Evolutionary conservation across 1,140 invertebrate genomes (phyloP), one percentile per base, ranked within the genome.

Genomic region (Lanistes nyassanus): DNA sequence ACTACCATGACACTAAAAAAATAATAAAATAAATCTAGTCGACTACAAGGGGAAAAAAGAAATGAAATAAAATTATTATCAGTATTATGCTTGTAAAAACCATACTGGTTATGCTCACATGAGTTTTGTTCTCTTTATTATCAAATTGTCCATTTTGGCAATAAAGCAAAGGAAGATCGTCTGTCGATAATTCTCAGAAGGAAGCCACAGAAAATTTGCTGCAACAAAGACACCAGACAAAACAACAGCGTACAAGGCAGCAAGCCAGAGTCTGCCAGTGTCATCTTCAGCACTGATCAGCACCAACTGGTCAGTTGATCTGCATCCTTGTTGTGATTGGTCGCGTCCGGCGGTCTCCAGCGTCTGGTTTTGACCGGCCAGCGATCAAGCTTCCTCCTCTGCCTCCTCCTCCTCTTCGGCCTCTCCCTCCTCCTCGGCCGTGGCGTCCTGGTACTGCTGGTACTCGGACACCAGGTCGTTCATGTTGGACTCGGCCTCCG

Each of bases 371-470:
- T n/a, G n/a, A n/a, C 29, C 19, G 16, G 37, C 4, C 11, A 39
- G 36, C 3, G 19, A n/a, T 39, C 69, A 76, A 37, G 74, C 70
- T 23, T 68, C 82, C n/a, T 94, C 92, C 95, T 96, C 89, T 93
- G 94, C 68, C 93, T 92, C 92, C 95, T 96, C 70, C 19, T 85
- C 84, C 85, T 56, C 53, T 36, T 71, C 69, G 19, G 42, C 42
- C 34, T 71, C 69, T 11, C 37, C 69, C 93, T 95, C 94, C 76
- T 95, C 94, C 82, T 95, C 94, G 39, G 93, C 94, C 19, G 93
- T 94, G 36, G 94, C 94, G 83, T 95, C 94, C 82, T 96, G 95
- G 90, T 97, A 97, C 88, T 97, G 96, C 86, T 97, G 96, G 89
- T 97, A 97, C 86, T 97, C 95, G 79, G 95, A 95, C 91, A 97